Percentiles rank a stretch among this genome's conserved stretches.
phyloP scores from a whole-genome alignment of 2,888 invertebrate species.

The Acanthoscelides obtectus region DNA sequence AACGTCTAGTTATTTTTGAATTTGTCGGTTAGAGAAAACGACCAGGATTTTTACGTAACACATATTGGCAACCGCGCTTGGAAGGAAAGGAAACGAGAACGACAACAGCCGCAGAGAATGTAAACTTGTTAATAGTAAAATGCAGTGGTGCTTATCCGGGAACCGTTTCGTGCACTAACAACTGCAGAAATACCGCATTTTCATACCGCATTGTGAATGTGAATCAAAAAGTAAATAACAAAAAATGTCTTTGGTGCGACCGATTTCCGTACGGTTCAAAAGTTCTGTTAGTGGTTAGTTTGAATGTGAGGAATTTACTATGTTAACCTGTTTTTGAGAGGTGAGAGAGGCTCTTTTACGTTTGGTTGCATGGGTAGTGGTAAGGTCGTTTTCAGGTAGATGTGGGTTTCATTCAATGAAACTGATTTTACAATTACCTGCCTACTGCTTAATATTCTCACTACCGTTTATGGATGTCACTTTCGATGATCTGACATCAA shows the following conservation, averaged over 20 bases:
- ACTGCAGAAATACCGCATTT: slow-evolving; percentile 10
- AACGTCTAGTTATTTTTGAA: too few relatives aligned
- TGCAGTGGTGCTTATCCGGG: slow-evolving; percentile 39
- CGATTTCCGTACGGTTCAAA: not conserved
- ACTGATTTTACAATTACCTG: not conserved
- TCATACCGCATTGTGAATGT: slow-evolving; percentile 4
- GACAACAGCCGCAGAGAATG: slow-evolving; percentile 16
- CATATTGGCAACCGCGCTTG: not conserved
- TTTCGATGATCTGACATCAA: not conserved
- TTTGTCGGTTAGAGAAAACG: slow-evolving; percentile 6
- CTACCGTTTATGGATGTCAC: not conserved
- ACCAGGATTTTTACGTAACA: not conserved
- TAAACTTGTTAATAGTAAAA: slow-evolving; percentile 25
- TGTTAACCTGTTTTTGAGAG: slow-evolving; percentile 35
- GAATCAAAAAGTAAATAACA: slow-evolving; percentile 9
- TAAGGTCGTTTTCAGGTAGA: not conserved
- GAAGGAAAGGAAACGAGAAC: not conserved
- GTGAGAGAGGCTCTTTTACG: slow-evolving; percentile 22
- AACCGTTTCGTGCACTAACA: slow-evolving; percentile 26
- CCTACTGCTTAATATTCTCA: not conserved
- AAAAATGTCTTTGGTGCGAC: slow-evolving; percentile 3
- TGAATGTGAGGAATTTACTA: slow-evolving; percentile 23
- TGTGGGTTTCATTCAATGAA: not conserved
- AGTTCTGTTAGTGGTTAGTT: not conserved
- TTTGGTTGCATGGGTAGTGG: not conserved